Evolutionary conservation across 2,797 vertebrate genomes (phyloP).

Genomic region (Tarsius wallacei): DNA sequence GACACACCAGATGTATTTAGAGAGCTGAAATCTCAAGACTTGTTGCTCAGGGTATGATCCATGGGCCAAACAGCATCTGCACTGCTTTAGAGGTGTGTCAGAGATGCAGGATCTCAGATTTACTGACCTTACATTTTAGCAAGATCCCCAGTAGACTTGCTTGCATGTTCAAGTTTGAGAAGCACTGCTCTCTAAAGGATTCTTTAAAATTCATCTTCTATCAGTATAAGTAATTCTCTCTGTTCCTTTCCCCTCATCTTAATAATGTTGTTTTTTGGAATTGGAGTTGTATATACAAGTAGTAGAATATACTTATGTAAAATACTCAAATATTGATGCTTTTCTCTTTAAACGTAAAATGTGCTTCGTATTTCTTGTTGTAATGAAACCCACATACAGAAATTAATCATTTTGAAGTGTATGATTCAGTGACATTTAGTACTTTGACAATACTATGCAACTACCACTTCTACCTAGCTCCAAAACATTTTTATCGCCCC

Average conservation of each 20-base stretch:
- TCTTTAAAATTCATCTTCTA: conserved; percentile 34
- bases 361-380: conserved; percentile 41
- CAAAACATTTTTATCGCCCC: not conserved
- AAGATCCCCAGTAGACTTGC: conserved; percentile 31
- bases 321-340: conserved; percentile 29
- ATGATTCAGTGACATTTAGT: conserved; percentile 26
- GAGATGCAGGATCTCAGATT: conserved; percentile 29
- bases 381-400: conserved; percentile 52
- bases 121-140: conserved; percentile 34
- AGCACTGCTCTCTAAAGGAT: conserved; percentile 39
- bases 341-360: conserved; percentile 46
- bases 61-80: not conserved
- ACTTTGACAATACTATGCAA: conserved; percentile 20
- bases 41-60: not conserved
- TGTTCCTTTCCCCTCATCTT: conserved; percentile 24
- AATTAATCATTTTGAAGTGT: conserved; percentile 41
- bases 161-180: conserved; percentile 44
- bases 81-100: conserved; percentile 1
- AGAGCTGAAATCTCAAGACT: conserved; percentile 14
- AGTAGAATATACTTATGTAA: conserved; percentile 46
- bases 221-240: conserved; percentile 31
- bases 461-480: not conserved
- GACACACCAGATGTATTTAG: conserved; percentile 19
- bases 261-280: conserved; percentile 11
- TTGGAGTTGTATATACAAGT: conserved; percentile 35